Percentiles rank a stretch among this genome's conserved stretches.
These are phyloP conservation scores for Cryptophagus acutangulus DNA, from an alignment of 2,888 invertebrate species.

Conservation along the genomic window DNA sequence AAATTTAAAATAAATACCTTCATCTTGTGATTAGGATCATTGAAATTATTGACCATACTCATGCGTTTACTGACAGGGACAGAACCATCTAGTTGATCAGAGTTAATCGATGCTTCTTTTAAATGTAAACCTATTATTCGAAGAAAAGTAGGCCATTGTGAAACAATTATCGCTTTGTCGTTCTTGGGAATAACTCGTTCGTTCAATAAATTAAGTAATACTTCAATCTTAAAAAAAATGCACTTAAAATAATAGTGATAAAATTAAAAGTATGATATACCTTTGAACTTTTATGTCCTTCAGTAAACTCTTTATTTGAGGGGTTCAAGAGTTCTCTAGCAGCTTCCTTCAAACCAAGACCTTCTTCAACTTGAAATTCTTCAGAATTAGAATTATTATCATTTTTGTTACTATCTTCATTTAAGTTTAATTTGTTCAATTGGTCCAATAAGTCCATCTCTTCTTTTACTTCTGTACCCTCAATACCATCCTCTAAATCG, in stretches of 20 bases:
- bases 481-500: constrained; percentile 43
- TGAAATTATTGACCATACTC: constrained; percentile 66
- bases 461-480: constrained; percentile 44
- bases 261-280: constrained; percentile 1
- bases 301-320: constrained; percentile 67
- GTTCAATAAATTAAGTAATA: constrained; percentile 47
- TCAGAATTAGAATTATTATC: constrained; percentile 28
- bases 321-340: constrained; percentile 59
- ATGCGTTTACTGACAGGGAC: constrained; percentile 69
- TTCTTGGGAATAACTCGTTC: too few species aligned
- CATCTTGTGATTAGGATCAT: constrained; percentile 55
- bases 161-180: constrained; percentile 81
- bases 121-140: constrained; percentile 67
- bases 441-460: constrained; percentile 58
- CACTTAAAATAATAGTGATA: constrained; percentile 3
- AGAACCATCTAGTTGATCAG: constrained; percentile 68
- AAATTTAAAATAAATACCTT: constrained; percentile 45
- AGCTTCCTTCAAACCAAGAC: constrained; percentile 50
- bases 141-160: constrained; percentile 87
- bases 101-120: constrained; percentile 48
- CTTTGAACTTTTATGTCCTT: constrained; percentile 37
- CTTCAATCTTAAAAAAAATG: constrained; percentile 22
- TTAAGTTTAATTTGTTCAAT: constrained; percentile 53
- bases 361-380: constrained; percentile 13
- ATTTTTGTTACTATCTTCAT: constrained; percentile 41